Evolutionary conservation across 2,797 vertebrate genomes (phyloP), one percentile per base, ranked within the genome.

Genomic region (Enteromius treurensis): DNA sequence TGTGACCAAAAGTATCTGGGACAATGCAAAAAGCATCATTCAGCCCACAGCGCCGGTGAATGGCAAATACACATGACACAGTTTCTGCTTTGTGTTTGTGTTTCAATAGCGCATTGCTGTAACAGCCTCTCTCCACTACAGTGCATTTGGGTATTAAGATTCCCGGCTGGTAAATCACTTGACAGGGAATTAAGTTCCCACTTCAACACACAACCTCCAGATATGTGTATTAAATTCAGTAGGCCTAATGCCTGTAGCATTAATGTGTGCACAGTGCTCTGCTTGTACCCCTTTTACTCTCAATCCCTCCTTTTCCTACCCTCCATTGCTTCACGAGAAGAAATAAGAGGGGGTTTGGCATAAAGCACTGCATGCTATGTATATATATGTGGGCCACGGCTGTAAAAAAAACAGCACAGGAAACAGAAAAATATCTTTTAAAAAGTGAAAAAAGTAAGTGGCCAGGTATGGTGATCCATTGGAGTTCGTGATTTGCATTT

Each of bases 221-320:
- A 88, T 92, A 91, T 92, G 90, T 88, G 86, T 86, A 86, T 85
- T 89, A 87, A 89, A 90, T 89, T 87, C 86, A 86, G 82, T 79
- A 79, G 64, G 80, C 82, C 82, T 68, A 71, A 60, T 65, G 85
- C 88, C 88, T 26, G 78, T 76, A 80, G 87, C 81, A 82, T 53
- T 87, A 71, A 73, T 89, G 77, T 86, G 86, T 85, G 67, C 73
- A 32, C 86, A 81, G 49, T 42, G 73, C 71, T 73, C 69, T 70
- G 53, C 68, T 62, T 77, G 64, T 47, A 87, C 76, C 82, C 21
- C 62, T 53, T 65, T 71, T 86, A 26, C 74, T 47, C 40, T 55
- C 58, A 83, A 55, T 64, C 65, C n/a, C 45, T 64, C 32, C 49
- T 37, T 64, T 73, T 82, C 68, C 74, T 45, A 58, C 60, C 47